Conservation (phyloP, 2,888 invertebrate genomes). For the Oscheius sp. region DNA sequence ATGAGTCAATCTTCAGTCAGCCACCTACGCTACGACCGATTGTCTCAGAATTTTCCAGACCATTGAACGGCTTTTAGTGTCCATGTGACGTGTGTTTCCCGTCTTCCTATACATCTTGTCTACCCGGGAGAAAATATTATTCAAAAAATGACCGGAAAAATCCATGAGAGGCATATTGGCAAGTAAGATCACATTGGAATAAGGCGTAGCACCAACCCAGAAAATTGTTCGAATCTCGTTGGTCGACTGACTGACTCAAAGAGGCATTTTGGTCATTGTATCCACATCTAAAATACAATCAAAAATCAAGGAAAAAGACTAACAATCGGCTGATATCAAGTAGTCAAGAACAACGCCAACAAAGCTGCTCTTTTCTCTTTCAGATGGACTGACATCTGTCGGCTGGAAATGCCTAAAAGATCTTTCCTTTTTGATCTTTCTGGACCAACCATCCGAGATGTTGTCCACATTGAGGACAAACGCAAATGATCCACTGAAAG, state of each 20-base stretch:
- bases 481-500: constrained; percentile 44
- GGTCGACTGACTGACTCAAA: not conserved
- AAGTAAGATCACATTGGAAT: constrained; percentile 15
- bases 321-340: constrained; percentile 51
- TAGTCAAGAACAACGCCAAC: constrained; percentile 49
- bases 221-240: not conserved
- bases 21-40: not conserved
- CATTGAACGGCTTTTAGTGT: constrained; percentile 20
- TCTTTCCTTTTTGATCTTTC: not conserved
- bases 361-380: constrained; percentile 35
- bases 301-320: not conserved
- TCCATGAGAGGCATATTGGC: constrained; percentile 4
- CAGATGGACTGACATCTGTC: not conserved
- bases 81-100: constrained; percentile 14
- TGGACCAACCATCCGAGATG: constrained; percentile 50
- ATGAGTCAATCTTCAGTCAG: no score
- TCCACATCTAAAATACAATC: constrained; percentile 12
- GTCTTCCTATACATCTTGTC: not conserved
- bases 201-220: constrained; percentile 7
- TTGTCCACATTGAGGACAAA: constrained; percentile 36
- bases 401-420: constrained; percentile 49
- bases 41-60: constrained; percentile 25
- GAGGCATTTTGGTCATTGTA: constrained; percentile 17
- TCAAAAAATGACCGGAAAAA: not conserved
- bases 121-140: not conserved